These are phyloP conservation scores for Tryphoninae sp. DNA, from an alignment of 2,888 invertebrate species.

Conservation along the genomic window DNA sequence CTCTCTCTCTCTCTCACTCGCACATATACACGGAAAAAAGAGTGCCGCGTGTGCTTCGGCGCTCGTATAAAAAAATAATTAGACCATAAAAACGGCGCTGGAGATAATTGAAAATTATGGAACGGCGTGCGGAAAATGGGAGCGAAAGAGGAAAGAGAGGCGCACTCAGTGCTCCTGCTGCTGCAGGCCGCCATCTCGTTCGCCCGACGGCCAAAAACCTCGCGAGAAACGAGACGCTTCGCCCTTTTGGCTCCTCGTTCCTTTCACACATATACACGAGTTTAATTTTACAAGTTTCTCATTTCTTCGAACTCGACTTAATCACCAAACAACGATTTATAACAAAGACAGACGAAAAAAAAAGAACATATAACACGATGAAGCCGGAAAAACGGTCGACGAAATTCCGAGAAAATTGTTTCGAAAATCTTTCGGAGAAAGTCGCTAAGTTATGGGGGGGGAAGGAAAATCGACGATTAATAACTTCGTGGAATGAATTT, in stretches of 20 bases:
- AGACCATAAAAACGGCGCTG: conserved; percentile 69
- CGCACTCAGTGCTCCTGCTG: conserved; percentile 38
- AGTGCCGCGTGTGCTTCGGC: conserved; percentile 46
- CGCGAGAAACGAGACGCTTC: conserved; percentile 39
- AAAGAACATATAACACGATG: too few species aligned
- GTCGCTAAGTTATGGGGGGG: too few species aligned
- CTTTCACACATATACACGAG: conserved; percentile 37
- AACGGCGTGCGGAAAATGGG: conserved; percentile 69
- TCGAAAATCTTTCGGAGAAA: too few species aligned
- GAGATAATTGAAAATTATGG: conserved; percentile 70
- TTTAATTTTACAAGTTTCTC: conserved; percentile 39
- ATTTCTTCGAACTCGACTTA: conserved; percentile 1
- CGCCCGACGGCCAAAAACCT: conserved; percentile 68
- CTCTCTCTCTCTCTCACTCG: conserved; percentile 5
- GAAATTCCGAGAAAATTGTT: too few species aligned
- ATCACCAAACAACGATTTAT: not conserved
- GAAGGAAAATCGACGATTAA: too few species aligned
- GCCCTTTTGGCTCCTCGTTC: conserved; percentile 39
- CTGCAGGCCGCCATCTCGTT: conserved; percentile 61
- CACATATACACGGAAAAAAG: conserved; percentile 16
- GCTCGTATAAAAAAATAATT: conserved; percentile 68
- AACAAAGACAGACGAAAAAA: not conserved
- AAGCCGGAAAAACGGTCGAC: too few species aligned
- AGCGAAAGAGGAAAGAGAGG: conserved; percentile 64
- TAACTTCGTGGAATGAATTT: too few species aligned